Evolutionary conservation across 2,797 vertebrate genomes (phyloP), one percentile per base, ranked within the genome.

Genomic region (Hypotaenidia okinawae): DNA sequence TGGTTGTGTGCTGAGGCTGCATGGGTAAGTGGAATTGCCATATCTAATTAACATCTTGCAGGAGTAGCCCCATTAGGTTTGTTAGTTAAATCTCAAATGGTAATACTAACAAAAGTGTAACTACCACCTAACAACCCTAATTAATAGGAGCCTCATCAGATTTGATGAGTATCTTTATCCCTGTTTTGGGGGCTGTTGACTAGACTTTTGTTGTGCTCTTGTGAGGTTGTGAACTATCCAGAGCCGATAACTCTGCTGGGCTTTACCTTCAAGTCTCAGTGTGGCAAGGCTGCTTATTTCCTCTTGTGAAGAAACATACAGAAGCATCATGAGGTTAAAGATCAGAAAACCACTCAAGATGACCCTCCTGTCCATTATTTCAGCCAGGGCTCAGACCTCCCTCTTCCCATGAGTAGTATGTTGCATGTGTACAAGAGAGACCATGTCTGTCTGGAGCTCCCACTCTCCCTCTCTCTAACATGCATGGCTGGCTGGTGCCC

Each of bases 21-120:
- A 94, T 96, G 96, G 98, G 96, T 98, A 99, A 99, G 98, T 98
- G 98, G 98, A 98, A 99, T 98, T 99, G 99, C 98, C 99, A 99
- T 98, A 97, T 98, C 97, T 97, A 98, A 99, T 99, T 99, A 99
- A 95, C 94, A 95, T 99, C 98, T 97, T 97, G 97, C 97, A 97
- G 96, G 97, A 99, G 97, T 97, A 97, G 97, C 97, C 98, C 98
- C 98, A 98, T 98, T 98, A 98, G 98, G 98, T 98, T 98, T 98
- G 98, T 98, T 98, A 98, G 98, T 98, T 98, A 98, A 98, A 98
- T 98, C 96, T 98, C 98, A 98, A 98, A 98, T 98, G 98, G 97
- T 96, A 93, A 97, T 86, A 97, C 97, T 97, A 98, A 98, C 98
- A 98, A 96, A 98, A 98, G 97, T 85, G 74, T 98, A 98, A 98